Conservation (phyloP, 2,797 vertebrate genomes). For the Sandelia bainsii region DNA sequence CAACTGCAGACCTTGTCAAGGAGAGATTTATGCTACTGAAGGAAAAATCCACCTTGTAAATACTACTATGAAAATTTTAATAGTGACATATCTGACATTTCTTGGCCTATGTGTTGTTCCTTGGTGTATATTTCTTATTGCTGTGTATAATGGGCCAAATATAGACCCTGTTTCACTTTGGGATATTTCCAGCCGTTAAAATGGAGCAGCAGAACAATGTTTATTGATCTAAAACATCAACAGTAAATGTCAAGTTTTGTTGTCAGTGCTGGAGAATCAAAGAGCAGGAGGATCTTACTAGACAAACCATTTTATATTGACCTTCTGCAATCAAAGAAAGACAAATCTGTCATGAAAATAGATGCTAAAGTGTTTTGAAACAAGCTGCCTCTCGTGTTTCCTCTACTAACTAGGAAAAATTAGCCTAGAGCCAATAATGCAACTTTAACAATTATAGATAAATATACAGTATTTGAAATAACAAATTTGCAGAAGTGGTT, state of each 20-base stretch:
- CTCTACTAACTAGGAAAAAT: no score
- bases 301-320: constrained; percentile 46
- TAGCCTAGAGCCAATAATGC: no score
- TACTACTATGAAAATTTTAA: neutral
- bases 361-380: neutral
- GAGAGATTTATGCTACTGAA: neutral
- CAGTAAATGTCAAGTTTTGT: constrained; percentile 46
- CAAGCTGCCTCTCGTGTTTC: neutral
- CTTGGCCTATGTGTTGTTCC: neutral
- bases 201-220: constrained; percentile 13
- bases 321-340: constrained; percentile 14
- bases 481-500: no score
- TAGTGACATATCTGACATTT: constrained; percentile 11
- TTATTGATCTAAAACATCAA: constrained; percentile 46
- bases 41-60: neutral
- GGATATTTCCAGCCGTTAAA: constrained; percentile 23
- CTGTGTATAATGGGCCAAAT: constrained; percentile 8
- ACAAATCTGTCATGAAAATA: constrained; percentile 15
- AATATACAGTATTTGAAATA: no score
- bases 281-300: constrained; percentile 10
- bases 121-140: constrained; percentile 5
- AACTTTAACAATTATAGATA: no score
- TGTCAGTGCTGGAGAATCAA: constrained; percentile 22
- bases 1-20: neutral
- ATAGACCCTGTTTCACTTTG: constrained; percentile 13